Evolutionary conservation across 2,888 invertebrate genomes (phyloP).

Genomic region (Hylaea fasciaria): DNA sequence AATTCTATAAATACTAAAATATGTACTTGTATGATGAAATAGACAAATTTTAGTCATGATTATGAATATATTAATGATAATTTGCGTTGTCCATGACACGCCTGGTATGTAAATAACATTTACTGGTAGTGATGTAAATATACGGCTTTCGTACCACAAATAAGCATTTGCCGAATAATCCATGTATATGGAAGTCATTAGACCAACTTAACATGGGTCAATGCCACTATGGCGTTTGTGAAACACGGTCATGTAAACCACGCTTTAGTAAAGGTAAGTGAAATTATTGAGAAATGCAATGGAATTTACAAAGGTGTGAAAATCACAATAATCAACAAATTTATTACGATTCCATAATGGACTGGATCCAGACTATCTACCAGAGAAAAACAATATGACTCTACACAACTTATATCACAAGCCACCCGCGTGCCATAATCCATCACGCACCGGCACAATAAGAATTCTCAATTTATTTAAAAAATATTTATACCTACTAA

Average conservation of each 20-base stretch:
- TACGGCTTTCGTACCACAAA: slow-evolving; percentile 25
- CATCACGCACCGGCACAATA: too few relatives aligned
- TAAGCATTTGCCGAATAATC: slow-evolving; percentile 33
- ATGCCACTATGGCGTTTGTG: slow-evolving; percentile 32
- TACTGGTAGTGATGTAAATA: slow-evolving; percentile 28
- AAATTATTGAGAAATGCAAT: slow-evolving; percentile 8
- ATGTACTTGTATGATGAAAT: slow-evolving; percentile 3
- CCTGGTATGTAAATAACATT: slow-evolving; percentile 29
- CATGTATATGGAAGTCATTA: slow-evolving; percentile 43
- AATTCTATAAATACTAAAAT: slow-evolving; percentile 7
- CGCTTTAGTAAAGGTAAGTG: slow-evolving; percentile 3
- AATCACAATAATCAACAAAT: too few relatives aligned
- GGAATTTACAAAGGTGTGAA: neutral
- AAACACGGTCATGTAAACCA: slow-evolving; percentile 7
- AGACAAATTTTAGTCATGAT: slow-evolving; percentile 19
- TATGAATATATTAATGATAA: slow-evolving; percentile 32
- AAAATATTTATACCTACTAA: too few relatives aligned
- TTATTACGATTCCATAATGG: too few relatives aligned
- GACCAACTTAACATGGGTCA: slow-evolving; percentile 36
- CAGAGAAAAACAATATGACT: too few relatives aligned
- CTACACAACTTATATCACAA: too few relatives aligned
- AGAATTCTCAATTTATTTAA: too few relatives aligned
- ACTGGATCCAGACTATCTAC: too few relatives aligned
- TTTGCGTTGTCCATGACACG: slow-evolving; percentile 34
- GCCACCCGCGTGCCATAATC: too few relatives aligned